phyloP scores from a whole-genome alignment of 2,113 vertebrate species.

The Cyanistes caeruleus region DNA sequence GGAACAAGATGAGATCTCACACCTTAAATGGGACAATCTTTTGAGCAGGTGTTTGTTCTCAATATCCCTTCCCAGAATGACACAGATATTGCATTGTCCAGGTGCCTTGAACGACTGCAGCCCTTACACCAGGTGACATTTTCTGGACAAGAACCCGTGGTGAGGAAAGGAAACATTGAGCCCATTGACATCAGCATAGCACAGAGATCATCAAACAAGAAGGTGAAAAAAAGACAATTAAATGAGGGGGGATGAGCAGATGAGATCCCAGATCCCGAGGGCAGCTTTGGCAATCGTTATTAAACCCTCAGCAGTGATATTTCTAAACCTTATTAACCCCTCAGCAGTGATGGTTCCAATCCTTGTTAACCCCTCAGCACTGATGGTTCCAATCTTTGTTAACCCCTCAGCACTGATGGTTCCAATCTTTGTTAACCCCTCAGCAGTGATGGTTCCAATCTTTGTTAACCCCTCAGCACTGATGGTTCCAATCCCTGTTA shows the following conservation, averaged over 20 bases:
- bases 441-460: not conserved
- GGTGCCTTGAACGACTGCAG: conserved; percentile 87
- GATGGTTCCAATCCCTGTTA: not conserved
- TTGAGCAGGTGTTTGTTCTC: conserved; percentile 80
- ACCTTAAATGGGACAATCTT: conserved; percentile 89
- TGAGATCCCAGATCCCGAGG: not conserved
- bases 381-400: not conserved
- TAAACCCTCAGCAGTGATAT: not conserved
- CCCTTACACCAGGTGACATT: conserved; percentile 87
- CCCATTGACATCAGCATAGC: conserved; percentile 87
- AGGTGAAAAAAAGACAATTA: conserved; percentile 77
- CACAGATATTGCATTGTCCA: conserved; percentile 31
- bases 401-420: not conserved
- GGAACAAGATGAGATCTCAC: conserved; percentile 81
- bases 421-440: not conserved
- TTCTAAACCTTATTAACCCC: not conserved
- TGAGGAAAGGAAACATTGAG: conserved; percentile 88
- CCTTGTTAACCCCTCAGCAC: not conserved
- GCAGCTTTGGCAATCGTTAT: not conserved
- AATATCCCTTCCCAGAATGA: not conserved
- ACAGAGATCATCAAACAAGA: conserved; percentile 92
- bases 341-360: not conserved
- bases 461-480: not conserved
- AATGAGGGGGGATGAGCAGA: rapidly evolving
- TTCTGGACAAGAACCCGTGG: conserved; percentile 80